Evolutionary conservation across 2,888 invertebrate genomes (phyloP).

Genomic region (Acrobasis repandana): DNA sequence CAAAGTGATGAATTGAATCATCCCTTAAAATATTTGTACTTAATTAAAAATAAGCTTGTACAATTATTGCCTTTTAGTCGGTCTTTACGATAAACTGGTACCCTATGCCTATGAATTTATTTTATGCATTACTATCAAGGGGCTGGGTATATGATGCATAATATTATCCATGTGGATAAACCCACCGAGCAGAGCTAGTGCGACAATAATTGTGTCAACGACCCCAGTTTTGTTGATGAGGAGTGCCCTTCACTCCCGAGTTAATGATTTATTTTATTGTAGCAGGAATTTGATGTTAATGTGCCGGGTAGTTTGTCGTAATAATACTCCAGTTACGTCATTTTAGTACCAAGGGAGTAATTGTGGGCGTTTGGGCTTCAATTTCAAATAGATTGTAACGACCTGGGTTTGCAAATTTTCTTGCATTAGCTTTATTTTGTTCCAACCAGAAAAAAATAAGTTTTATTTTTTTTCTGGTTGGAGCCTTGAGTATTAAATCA

Average conservation of each 20-base stretch:
- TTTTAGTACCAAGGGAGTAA: constrained; percentile 21
- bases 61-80: too few species aligned
- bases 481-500: too few species aligned
- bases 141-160: background rate
- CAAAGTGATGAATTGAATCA: too few species aligned
- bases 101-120: too few species aligned
- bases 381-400: constrained; percentile 32
- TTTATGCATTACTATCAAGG: too few species aligned
- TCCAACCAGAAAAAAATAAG: too few species aligned
- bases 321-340: constrained; percentile 22
- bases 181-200: constrained; percentile 25
- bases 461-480: too few species aligned
- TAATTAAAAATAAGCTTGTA: too few species aligned
- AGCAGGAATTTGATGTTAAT: constrained; percentile 22
- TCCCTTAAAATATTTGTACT: too few species aligned
- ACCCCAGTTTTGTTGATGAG: constrained; percentile 21
- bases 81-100: too few species aligned
- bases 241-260: constrained; percentile 19
- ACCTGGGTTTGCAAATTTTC: background rate
- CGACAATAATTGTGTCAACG: constrained; percentile 32
- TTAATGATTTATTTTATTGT: constrained; percentile 28
- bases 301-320: constrained; percentile 23
- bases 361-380: constrained; percentile 46
- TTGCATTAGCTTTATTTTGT: too few species aligned
- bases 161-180: background rate